Evolutionary conservation across 1,140 invertebrate genomes (phyloP).

Genomic region (Arion vulgaris): DNA sequence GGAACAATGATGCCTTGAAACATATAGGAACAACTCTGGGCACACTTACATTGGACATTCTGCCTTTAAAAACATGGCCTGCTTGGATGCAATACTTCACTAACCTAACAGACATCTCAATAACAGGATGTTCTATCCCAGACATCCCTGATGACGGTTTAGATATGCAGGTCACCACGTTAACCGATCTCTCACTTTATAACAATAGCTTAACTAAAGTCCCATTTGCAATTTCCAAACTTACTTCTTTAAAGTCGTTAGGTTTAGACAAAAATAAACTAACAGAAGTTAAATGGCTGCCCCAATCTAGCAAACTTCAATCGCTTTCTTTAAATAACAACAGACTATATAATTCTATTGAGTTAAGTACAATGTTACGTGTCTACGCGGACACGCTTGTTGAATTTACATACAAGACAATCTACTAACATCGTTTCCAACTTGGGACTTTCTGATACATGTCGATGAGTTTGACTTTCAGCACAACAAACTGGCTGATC

Average conservation of each 20-base stretch:
- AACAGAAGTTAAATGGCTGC: background rate
- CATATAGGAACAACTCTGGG: background rate
- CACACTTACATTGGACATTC: background rate
- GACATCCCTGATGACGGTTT: background rate
- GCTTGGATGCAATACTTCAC: background rate
- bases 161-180: background rate
- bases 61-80: background rate
- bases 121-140: background rate
- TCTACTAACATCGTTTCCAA: background rate
- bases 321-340: background rate
- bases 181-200: background rate
- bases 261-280: background rate
- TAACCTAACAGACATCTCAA: background rate
- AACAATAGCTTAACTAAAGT: background rate
- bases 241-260: background rate
- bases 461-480: background rate
- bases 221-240: background rate
- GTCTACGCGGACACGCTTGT: background rate
- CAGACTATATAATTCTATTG: background rate
- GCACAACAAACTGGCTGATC: background rate
- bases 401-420: background rate
- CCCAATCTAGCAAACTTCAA: background rate
- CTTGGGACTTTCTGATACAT: background rate
- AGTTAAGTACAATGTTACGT: background rate
- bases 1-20: background rate